Conservation (phyloP, 2,113 vertebrate species). For the Lasiurus borealis region DNA sequence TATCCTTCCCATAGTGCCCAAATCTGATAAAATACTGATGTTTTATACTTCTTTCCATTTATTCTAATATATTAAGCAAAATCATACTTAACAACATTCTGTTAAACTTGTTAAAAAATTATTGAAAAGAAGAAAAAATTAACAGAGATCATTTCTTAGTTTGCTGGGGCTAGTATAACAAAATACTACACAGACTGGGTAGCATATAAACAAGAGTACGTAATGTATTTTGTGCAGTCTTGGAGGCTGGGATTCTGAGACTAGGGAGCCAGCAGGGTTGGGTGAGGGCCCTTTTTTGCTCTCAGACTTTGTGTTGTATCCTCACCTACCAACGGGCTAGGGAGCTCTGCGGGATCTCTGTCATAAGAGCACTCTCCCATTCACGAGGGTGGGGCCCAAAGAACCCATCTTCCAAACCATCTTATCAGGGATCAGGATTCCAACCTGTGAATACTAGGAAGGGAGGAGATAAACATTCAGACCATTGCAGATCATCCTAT, state of each 20-base stretch:
- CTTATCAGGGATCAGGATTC: neutral
- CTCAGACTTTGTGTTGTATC: neutral
- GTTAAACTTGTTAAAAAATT: neutral
- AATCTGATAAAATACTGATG: neutral
- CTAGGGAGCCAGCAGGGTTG: neutral
- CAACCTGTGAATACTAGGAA: neutral
- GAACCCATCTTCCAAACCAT: neutral
- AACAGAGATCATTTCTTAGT: neutral
- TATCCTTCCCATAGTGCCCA: neutral
- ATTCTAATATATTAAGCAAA: conserved; percentile 16
- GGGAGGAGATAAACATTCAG: neutral
- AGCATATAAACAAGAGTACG: neutral
- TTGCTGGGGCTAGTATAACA: neutral
- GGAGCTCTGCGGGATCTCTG: neutral
- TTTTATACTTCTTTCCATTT: neutral
- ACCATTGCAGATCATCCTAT: neutral
- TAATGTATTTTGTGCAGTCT: neutral
- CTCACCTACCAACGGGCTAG: neutral
- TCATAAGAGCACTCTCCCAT: neutral
- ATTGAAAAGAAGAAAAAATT: conserved; percentile 31
- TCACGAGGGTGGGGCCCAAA: neutral
- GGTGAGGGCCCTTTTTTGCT: neutral
- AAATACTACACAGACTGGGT: neutral
- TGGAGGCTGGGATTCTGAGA: neutral
- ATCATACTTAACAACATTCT: neutral